phyloP scores from a whole-genome alignment of 2,113 vertebrate species.

The Engraulis encrasicolus region DNA sequence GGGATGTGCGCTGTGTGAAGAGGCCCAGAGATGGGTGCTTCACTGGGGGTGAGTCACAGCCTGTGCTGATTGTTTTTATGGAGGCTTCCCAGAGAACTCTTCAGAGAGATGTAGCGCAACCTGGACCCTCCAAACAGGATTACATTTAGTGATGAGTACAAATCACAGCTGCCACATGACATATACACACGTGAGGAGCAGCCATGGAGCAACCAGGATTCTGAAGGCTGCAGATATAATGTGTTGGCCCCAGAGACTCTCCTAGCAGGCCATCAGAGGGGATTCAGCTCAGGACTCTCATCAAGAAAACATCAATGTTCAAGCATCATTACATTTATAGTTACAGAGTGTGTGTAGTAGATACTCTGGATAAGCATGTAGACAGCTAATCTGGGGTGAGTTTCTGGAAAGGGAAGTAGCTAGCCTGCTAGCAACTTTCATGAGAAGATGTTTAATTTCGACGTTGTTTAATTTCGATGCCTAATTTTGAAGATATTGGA shows the following conservation, averaged over 20 bases:
- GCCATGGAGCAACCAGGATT: not conserved
- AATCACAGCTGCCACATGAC: not conserved
- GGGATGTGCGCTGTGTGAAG: constrained; percentile 22
- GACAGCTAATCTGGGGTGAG: too few species aligned
- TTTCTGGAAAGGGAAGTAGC: too few species aligned
- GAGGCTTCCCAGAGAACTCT: constrained; percentile 50
- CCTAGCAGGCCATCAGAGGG: not conserved
- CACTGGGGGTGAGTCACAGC: constrained; percentile 52
- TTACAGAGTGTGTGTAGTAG: too few species aligned
- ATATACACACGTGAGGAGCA: not conserved
- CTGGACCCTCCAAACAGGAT: not conserved
- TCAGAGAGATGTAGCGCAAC: constrained; percentile 33
- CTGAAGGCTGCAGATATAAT: not conserved
- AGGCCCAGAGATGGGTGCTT: constrained; percentile 47
- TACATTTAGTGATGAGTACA: not conserved
- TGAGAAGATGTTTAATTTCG: too few species aligned
- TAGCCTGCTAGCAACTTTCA: too few species aligned
- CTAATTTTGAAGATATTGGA: too few species aligned
- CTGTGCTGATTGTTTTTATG: constrained; percentile 57
- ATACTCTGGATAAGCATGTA: too few species aligned
- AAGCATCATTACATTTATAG: not conserved
- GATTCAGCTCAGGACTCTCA: not conserved
- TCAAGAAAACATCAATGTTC: not conserved
- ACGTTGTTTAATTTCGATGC: too few species aligned
- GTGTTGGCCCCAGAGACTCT: not conserved